A percentile compares a stretch with the other conserved stretches of the same genome.
Evolutionary conservation across 2,888 invertebrate species (phyloP).

Genomic region (Cetonia aurata): DNA sequence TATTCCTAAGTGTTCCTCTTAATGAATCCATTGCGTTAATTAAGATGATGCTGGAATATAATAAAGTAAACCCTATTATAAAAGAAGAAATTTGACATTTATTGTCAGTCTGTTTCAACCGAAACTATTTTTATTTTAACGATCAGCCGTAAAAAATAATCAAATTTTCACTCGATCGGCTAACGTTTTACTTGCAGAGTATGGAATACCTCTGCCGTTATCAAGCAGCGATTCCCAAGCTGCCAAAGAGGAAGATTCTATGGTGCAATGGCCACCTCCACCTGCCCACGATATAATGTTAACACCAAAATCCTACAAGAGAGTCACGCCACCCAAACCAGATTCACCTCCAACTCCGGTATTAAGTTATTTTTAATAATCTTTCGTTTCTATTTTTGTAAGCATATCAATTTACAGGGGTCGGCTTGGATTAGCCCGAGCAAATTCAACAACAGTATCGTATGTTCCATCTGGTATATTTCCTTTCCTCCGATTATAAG

Average conservation of each 20-base stretch:
- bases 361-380: constrained; percentile 49
- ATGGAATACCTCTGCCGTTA: constrained; percentile 58
- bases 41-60: no score
- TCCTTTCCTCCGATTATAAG: neutral
- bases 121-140: no score
- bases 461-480: constrained; percentile 32
- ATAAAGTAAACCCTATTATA: no score
- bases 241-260: constrained; percentile 39
- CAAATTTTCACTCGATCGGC: neutral
- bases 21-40: no score
- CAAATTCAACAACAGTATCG: constrained; percentile 47
- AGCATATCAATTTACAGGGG: constrained; percentile 50
- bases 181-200: constrained; percentile 53
- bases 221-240: constrained; percentile 36
- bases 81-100: no score
- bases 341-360: constrained; percentile 67
- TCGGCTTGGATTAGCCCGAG: constrained; percentile 49
- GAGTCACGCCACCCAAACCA: constrained; percentile 65
- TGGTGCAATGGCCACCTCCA: constrained; percentile 55
- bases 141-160: neutral
- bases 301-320: constrained; percentile 41
- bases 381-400: neutral
- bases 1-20: no score
- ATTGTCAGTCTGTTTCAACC: no score
- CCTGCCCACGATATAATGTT: constrained; percentile 51